Evolutionary conservation across 2,113 vertebrate genomes (phyloP).

Genomic region (Salminus brasiliensis): DNA sequence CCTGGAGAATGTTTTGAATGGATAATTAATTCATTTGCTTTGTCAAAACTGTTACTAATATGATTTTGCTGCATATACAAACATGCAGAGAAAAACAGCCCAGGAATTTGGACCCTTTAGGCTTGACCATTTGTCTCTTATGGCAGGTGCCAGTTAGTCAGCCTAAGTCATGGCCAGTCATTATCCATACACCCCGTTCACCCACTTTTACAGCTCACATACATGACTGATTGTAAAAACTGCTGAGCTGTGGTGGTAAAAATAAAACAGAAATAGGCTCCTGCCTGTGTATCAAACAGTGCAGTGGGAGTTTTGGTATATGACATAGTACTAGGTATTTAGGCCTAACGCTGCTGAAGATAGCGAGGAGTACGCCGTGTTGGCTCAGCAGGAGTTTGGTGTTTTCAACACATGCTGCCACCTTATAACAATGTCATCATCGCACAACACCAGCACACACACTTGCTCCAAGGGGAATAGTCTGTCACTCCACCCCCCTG

Average conservation of each 20-base stretch:
- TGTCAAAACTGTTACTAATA: no score
- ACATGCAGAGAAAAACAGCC: background rate
- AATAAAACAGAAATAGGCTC: no score
- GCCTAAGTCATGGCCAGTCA: slow-evolving; percentile 11
- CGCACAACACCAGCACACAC: slow-evolving; percentile 28
- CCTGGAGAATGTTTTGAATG: no score
- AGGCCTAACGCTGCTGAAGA: background rate
- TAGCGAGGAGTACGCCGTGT: background rate
- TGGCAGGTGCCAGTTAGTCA: slow-evolving; percentile 5
- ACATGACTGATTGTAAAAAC: no score
- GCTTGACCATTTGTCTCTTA: background rate
- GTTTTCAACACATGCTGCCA: slow-evolving; percentile 31
- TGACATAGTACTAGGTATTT: background rate
- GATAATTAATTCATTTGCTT: no score
- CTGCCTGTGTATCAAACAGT: no score
- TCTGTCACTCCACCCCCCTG: background rate
- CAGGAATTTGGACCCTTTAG: slow-evolving; percentile 7
- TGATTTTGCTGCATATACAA: no score
- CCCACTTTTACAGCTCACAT: background rate
- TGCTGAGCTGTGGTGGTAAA: no score
- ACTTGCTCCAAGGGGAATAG: slow-evolving; percentile 9
- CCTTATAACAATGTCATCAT: slow-evolving; percentile 45
- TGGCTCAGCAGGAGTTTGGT: slow-evolving; percentile 38
- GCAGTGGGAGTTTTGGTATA: no score
- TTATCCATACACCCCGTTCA: background rate